Percentiles rank a stretch among this genome's conserved stretches.
Conservation (phyloP, 2,113 vertebrate genomes). For the Hymenochirus boettgeri region DNA sequence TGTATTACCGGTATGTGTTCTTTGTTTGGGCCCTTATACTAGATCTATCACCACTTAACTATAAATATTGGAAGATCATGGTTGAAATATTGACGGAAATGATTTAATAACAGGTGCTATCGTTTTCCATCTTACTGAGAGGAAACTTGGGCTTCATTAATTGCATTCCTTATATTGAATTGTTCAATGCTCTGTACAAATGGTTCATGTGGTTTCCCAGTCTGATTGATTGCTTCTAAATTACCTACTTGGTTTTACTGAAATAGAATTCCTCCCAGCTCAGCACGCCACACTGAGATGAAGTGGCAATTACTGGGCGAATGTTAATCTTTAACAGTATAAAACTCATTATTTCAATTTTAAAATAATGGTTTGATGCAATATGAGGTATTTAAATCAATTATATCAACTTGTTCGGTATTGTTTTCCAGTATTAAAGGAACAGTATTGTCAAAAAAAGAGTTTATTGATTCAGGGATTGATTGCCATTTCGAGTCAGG, state of each 20-base stretch:
- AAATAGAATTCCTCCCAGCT: constrained; percentile 58
- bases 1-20: no score
- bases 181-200: constrained; percentile 15
- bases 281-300: constrained; percentile 47
- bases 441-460: no score
- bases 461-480: no score
- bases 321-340: constrained; percentile 47
- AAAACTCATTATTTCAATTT: constrained; percentile 51
- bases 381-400: constrained; percentile 33
- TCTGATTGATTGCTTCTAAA: constrained; percentile 59
- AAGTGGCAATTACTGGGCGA: constrained; percentile 50
- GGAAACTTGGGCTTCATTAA: constrained; percentile 27
- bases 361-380: constrained; percentile 29
- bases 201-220: constrained; percentile 31
- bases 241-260: constrained; percentile 48
- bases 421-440: neutral
- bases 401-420: neutral
- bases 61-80: no score
- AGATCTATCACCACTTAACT: no score
- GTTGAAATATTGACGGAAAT: neutral
- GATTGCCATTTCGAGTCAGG: no score
- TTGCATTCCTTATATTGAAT: constrained; percentile 23
- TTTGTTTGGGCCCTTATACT: no score
- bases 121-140: neutral
- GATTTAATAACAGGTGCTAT: neutral